Evolutionary conservation across 1,140 invertebrate species (phyloP).

Genomic region (Drosophila saltans): DNA sequence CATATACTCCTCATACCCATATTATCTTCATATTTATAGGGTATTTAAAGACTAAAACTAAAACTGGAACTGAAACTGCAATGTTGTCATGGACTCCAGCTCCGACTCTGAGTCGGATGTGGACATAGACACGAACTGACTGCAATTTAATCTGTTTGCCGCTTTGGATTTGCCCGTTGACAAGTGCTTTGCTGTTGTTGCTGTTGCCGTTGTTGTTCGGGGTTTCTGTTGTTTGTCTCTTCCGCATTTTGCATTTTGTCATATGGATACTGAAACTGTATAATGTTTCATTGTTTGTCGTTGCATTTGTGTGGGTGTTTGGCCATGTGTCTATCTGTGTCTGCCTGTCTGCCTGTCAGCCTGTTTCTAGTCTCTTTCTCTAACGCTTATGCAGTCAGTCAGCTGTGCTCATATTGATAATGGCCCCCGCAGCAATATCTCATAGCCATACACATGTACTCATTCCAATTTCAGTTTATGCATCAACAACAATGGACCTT

Average conservation of each 20-base stretch:
- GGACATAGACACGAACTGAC: constrained; percentile 20
- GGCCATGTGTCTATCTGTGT: not conserved
- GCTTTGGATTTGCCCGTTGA: constrained; percentile 36
- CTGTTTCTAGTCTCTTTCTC: constrained; percentile 17
- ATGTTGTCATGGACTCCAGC: constrained; percentile 7
- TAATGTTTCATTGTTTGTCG: constrained; percentile 45
- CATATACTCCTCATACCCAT: not conserved
- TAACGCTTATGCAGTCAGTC: constrained; percentile 29
- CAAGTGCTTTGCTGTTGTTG: constrained; percentile 48
- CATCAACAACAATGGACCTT: constrained; percentile 56
- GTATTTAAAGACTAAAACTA: not conserved
- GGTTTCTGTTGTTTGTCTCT: constrained; percentile 23
- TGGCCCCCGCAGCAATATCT: constrained; percentile 24
- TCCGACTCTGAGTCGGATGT: constrained; percentile 7
- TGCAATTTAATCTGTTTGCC: constrained; percentile 66
- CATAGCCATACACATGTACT: constrained; percentile 1
- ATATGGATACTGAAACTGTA: constrained; percentile 26
- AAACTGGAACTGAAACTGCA: constrained; percentile 4
- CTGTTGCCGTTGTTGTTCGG: constrained; percentile 12
- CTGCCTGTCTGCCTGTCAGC: not conserved
- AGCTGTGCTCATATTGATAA: constrained; percentile 46
- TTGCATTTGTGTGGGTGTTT: constrained; percentile 22
- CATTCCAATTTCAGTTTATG: constrained; percentile 5
- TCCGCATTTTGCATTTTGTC: constrained; percentile 24
- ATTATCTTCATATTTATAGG: not conserved